phyloP scores from a whole-genome alignment of 2,113 vertebrate species.

The Calyptomena viridis region DNA sequence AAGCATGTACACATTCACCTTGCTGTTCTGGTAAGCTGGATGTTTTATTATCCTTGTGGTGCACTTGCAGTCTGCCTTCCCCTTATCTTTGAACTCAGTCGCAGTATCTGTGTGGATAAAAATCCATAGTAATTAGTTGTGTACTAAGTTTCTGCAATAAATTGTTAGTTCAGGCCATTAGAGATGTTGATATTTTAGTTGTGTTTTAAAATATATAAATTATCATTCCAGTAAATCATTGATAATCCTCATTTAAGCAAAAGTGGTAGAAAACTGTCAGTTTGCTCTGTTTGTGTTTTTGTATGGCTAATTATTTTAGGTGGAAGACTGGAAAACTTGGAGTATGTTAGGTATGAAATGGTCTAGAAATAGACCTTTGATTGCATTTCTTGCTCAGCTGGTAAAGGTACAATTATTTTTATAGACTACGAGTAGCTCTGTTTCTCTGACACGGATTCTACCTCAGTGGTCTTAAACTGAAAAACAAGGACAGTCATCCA shows the following conservation, averaged over 20 bases:
- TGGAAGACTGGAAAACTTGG: neutral
- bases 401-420: neutral
- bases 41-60: neutral
- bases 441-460: neutral
- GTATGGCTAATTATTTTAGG: neutral
- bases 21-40: neutral
- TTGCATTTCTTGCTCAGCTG: neutral
- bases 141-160: neutral
- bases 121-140: neutral
- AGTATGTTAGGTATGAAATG: neutral
- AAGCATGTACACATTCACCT: neutral
- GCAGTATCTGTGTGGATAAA: neutral
- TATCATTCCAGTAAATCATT: neutral
- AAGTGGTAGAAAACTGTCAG: neutral
- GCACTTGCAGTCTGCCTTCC: neutral
- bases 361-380: neutral
- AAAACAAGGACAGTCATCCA: neutral
- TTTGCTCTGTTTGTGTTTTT: neutral
- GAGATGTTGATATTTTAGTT: neutral
- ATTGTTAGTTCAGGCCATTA: neutral
- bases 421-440: neutral
- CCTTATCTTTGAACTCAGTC: neutral
- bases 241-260: neutral
- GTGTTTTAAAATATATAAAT: neutral
- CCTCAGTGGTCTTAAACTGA: neutral